Percentiles rank a stretch among this genome's conserved stretches.
These are phyloP conservation scores for Eulimnadia texana DNA, from an alignment of 1,140 invertebrate genomes.

Conservation along the genomic window DNA sequence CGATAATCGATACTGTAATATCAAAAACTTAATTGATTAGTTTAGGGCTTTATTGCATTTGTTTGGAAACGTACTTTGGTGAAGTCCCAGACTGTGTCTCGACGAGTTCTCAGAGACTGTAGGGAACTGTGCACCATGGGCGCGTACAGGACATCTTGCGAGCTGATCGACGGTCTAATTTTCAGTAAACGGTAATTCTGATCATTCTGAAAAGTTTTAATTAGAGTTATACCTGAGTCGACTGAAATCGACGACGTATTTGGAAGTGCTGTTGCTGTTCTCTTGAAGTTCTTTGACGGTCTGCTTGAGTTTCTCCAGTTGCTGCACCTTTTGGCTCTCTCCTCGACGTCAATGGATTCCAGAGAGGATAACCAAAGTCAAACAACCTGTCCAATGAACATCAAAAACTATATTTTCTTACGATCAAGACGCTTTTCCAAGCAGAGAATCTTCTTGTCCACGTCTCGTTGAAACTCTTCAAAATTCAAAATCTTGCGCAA, in stretches of 20 bases:
- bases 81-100: constrained; percentile 3
- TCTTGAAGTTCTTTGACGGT: constrained; percentile 9
- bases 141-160: constrained; percentile 9
- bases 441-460: not conserved
- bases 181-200: not conserved
- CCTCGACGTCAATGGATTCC: not conserved
- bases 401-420: not conserved
- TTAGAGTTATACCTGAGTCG: not conserved
- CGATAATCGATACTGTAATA: constrained; percentile 30
- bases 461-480: not conserved
- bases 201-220: not conserved
- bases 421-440: constrained; percentile 2
- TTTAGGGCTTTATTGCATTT: not conserved
- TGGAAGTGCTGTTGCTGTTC: not conserved
- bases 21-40: not conserved
- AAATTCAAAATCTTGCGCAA: constrained; percentile 3
- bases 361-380: not conserved
- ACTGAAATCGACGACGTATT: not conserved
- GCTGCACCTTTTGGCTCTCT: constrained; percentile 3
- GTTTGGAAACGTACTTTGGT: not conserved
- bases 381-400: not conserved
- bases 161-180: constrained; percentile 4
- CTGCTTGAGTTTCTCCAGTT: constrained; percentile 5
- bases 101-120: not conserved
- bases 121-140: not conserved